These are phyloP conservation scores for Brachionus koreanus DNA, from an alignment of 1,140 invertebrate genomes.

Conservation along the genomic window DNA sequence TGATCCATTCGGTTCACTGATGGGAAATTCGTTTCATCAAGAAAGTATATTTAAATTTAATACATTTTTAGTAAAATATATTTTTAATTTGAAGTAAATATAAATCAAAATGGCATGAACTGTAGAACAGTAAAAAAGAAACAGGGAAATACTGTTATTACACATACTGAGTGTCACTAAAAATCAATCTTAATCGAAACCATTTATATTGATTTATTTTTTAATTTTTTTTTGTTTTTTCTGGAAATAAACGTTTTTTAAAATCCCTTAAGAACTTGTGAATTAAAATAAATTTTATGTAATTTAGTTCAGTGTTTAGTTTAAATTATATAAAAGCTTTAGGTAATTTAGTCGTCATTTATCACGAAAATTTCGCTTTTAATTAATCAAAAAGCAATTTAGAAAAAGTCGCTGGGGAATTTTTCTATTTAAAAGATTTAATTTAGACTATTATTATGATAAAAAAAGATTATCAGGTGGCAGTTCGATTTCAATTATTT, in stretches of 20 bases:
- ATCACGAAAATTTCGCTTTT: slow-evolving; percentile 16
- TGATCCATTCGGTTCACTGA: not conserved
- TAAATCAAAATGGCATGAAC: slow-evolving; percentile 38
- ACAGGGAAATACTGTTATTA: slow-evolving; percentile 42
- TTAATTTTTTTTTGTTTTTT: not conserved
- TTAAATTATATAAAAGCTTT: slow-evolving; percentile 16
- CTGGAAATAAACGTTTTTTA: not conserved
- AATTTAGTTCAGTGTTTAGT: not conserved
- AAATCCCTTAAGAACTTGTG: not conserved
- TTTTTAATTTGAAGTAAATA: slow-evolving; percentile 18
- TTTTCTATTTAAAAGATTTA: not conserved
- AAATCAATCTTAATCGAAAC: not conserved
- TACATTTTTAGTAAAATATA: not conserved
- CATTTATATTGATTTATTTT: not conserved
- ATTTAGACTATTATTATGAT: not conserved
- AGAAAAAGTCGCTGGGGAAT: not conserved
- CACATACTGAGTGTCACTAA: slow-evolving; percentile 35
- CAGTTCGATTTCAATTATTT: not conserved
- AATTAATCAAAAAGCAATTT: slow-evolving; percentile 10
- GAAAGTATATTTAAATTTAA: not conserved
- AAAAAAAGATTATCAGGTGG: not conserved
- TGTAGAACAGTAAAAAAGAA: slow-evolving; percentile 22
- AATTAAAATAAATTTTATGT: not conserved
- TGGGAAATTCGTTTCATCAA: slow-evolving; percentile 31
- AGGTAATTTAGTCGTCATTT: not conserved